A percentile compares a stretch with the other conserved stretches of the same genome.
phyloP scores from a whole-genome alignment of 2,797 vertebrate species.

The Sebastes paucispinis region DNA sequence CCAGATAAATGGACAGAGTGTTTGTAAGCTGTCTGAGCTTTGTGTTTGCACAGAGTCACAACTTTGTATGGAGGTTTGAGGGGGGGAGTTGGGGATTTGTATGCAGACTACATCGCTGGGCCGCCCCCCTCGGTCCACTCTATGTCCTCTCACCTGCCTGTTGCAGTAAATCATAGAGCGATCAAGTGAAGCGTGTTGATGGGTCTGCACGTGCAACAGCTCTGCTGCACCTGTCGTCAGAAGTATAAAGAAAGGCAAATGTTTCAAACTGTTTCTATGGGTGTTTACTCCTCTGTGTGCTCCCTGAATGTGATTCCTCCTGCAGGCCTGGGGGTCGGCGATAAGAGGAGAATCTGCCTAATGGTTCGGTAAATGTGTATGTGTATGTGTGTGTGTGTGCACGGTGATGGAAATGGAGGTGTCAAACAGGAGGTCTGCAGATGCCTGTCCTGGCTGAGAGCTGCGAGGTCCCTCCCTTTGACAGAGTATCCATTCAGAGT shows the following conservation, averaged over 20 bases:
- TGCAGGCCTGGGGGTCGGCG: slow-evolving; percentile 31
- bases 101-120: slow-evolving; percentile 81
- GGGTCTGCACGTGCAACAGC: slow-evolving; percentile 89
- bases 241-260: slow-evolving; percentile 20
- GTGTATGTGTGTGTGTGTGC: neutral
- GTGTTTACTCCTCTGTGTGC: slow-evolving; percentile 34
- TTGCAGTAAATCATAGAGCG: slow-evolving; percentile 90
- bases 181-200: slow-evolving; percentile 92
- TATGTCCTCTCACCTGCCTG: slow-evolving; percentile 96
- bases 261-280: slow-evolving; percentile 24
- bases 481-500: slow-evolving; percentile 99
- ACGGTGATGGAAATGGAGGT: slow-evolving; percentile 43
- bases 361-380: slow-evolving; percentile 23
- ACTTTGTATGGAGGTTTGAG: slow-evolving; percentile 63
- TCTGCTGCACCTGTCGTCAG: slow-evolving; percentile 88
- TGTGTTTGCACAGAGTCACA: slow-evolving; percentile 79
- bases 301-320: neutral
- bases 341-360: slow-evolving; percentile 54
- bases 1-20: slow-evolving; percentile 73
- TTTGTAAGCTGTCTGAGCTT: slow-evolving; percentile 80
- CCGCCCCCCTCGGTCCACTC: slow-evolving; percentile 65
- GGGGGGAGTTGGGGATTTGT: slow-evolving; percentile 81
- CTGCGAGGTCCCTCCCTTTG: slow-evolving; percentile 92
- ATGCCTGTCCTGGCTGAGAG: slow-evolving; percentile 88
- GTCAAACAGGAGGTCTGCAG: slow-evolving; percentile 93